Base-by-base conservation (phyloP, 2,797 vertebrate species). In the Myotis pilosus region DNA sequence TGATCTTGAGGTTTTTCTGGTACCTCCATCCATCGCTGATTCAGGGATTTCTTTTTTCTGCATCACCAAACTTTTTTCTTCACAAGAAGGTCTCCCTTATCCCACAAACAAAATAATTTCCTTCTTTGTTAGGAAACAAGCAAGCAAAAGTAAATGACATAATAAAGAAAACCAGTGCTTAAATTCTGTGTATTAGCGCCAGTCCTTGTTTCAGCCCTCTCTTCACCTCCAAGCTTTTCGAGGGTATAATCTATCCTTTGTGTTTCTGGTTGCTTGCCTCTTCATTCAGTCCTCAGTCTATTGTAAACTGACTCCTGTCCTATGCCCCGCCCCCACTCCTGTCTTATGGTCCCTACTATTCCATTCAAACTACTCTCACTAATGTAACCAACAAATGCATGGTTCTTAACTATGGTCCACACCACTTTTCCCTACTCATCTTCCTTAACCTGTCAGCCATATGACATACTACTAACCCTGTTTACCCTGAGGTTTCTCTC, bases 241-340 rank as follows among this genome's bases (percentile, higher is more conserved):
- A 68, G 57, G 49, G 15, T 49, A 0, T 8, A 2, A 57, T 16
- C 57, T 55, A 1, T 30, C 28, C 11, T 72, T 11, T 57, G 33
- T 16, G 13, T 33, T 3, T 36, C 38, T 41, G 6, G 1, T 19
- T 33, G 0, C 3, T 47, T 7, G 8, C 1, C 0, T 78, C 15
- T 23, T 12, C 23, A 25, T 19, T 55, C 11, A 74, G 20, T 25
- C 33, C 13, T 78, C 8, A 23, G 30, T 8, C 6, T 71, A 2
- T 3, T 4, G 0, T 74, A 66, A 71, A 85, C 1, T 62, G 2
- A 41, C 3, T 71, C n/a, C 6, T 88, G 47, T 12, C 25, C 22
- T 13, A 8, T 5, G 22, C 41, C 41, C 41, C 41, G 1, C 25
- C 30, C 0, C 25, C 16, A 23, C 51, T 57, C n/a, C 6, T 85